Evolutionary conservation across 2,113 vertebrate genomes (phyloP), one percentile per base, ranked within the genome.

Genomic region (Tragelaphus strepsiceros): DNA sequence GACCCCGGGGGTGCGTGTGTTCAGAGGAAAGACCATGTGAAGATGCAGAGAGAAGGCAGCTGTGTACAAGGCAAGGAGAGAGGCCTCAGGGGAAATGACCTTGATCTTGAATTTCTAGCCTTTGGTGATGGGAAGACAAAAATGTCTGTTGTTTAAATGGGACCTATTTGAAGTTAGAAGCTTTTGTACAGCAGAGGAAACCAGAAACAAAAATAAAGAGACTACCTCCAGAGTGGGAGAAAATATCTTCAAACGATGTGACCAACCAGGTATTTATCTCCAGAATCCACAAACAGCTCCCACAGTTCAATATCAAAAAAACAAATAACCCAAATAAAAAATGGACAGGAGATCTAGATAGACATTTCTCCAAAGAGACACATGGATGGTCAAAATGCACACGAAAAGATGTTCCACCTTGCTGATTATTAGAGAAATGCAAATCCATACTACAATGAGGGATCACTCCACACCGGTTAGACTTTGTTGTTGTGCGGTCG

Each of bases 11-110:
- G 54, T 14, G 28, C 1, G 1, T 2, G 0, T 11, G 5, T 46
- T n/a, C 51, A 7, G 2, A 46, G 77, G 22, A 51, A 16, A 26
- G 46, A 16, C 14, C 1, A 0, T 0, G 1, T 13, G 30, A 49
- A 4, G 61, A 30, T 6, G 19, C 77, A 46, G 62, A 0, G 10
- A 59, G 16, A 35, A 82, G 39, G 30, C 2, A 15, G 19, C 28
- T 6, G 5, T 19, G 30, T 49, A 32, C 46, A 19, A 11, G 28
- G 11, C 17, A 9, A 51, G 30, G 58, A 17, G 19, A 13, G 49
- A 78, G 32, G 24, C 10, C 30, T 39, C 1, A 0, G 26, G 6
- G 6, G 39, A 62, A 32, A 13, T 46, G 2, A 4, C 35, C 35
- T 39, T 24, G 32, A 53, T 28, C 12, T 32, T 30, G 22, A 30